Base-by-base conservation (phyloP, 2,888 invertebrate species). In the Notodonta ziczac region DNA sequence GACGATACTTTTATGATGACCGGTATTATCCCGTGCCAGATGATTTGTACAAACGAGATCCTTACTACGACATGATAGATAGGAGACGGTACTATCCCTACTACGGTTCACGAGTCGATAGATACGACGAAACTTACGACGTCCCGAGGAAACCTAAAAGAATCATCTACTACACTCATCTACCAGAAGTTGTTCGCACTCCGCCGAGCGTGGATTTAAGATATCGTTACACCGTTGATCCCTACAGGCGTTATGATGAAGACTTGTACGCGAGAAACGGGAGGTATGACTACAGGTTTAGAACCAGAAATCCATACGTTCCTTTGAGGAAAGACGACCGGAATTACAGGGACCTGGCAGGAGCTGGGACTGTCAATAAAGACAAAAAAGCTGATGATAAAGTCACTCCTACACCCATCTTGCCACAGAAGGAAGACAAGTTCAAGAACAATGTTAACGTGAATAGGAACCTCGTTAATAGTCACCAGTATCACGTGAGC, bases 101-200 rank as follows among this genome's bases (percentile, higher is more conserved):
- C 50, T 85, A 85, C 69, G 87, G 79, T 0, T 84, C 91, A 14
- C 83, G 88, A 73, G 77, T 89, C 2, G 93, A 93, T 61, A 84
- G 91, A 74, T 93, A 88, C 72, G 94, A 94, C 62, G 93, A 91
- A 39, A 73, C 76, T 4, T 89, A 90, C 60, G 91, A 93, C 67
- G 79, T 91, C 9, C 87, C 91, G 4, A 83, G 92, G 59, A 94
- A 94, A 76, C 94, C 94, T 8, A 94, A 94, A 74, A 93, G 96
- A 62, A 95, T 96, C 60, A 95, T 96, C 61, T 96, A 96, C 78
- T 96, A 96, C 72, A 96, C 96, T 0, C 96, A 96, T 78, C 85
- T 96, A 40, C 96, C 96, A 10, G 96, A 96, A 83, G 95, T 96
- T 5, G 95, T 96, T 0, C 89, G 96, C 59, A 94, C 95, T 32